These are phyloP conservation scores for Chrysolina oricalcia DNA, from an alignment of 2,888 invertebrate genomes.

Conservation along the genomic window DNA sequence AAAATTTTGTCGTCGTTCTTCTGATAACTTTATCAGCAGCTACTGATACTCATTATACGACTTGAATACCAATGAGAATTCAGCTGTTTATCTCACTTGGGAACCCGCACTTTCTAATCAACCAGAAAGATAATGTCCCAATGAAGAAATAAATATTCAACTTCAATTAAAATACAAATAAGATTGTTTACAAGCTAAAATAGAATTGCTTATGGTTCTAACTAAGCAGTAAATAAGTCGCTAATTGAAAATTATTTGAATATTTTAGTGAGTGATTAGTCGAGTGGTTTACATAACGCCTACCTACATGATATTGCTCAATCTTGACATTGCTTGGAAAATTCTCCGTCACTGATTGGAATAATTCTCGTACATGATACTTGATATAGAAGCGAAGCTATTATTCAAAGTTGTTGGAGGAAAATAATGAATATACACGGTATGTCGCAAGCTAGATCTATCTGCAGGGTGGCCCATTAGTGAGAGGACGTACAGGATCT, in stretches of 20 bases:
- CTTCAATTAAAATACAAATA: conserved; percentile 33
- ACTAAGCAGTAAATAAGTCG: conserved; percentile 30
- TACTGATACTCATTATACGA: conserved; percentile 8
- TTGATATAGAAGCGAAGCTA: not conserved
- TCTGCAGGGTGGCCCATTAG: no score
- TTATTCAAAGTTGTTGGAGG: no score
- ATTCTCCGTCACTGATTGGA: conserved; percentile 8
- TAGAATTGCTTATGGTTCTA: conserved; percentile 28
- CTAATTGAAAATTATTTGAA: conserved; percentile 38
- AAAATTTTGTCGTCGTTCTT: conserved; percentile 12
- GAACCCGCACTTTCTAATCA: not conserved
- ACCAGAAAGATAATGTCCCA: conserved; percentile 13
- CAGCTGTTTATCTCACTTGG: not conserved
- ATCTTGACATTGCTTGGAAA: not conserved
- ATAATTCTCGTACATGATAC: not conserved
- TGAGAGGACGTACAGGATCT: no score
- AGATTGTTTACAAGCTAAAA: conserved; percentile 33
- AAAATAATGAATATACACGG: no score
- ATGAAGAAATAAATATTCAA: conserved; percentile 37
- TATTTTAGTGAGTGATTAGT: conserved; percentile 24
- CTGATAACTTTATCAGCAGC: conserved; percentile 28
- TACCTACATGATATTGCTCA: conserved; percentile 18
- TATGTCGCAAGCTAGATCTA: no score
- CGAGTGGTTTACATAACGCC: conserved; percentile 22
- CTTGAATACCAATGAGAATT: not conserved